Percentiles rank a stretch among this genome's conserved stretches.
Evolutionary conservation across 92 coral and sea anemone species (phyloP).

Genomic region (Palythoa heliodiscus): DNA sequence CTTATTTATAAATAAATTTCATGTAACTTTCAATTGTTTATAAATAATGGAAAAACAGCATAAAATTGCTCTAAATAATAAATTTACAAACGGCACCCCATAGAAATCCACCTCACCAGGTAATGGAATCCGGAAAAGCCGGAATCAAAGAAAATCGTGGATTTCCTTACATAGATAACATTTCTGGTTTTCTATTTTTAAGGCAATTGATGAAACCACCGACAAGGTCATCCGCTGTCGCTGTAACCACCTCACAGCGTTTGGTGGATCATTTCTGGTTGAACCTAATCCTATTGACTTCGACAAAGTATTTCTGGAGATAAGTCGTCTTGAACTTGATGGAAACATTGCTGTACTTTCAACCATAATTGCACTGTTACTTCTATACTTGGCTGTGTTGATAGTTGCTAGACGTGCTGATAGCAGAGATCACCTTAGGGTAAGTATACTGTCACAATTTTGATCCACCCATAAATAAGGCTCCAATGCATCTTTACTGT

Average conservation of each 20-base stretch:
- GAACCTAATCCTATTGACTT: slow-evolving; percentile 37
- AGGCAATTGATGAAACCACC: slow-evolving; percentile 10
- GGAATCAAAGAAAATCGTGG: background rate
- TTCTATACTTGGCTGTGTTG: slow-evolving; percentile 12
- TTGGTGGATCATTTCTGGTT: slow-evolving; percentile 31
- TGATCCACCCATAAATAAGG: too few species aligned
- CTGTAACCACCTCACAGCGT: slow-evolving; percentile 30
- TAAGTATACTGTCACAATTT: background rate
- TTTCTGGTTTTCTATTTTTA: background rate
- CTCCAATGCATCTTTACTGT: too few species aligned
- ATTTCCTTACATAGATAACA: background rate
- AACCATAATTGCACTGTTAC: slow-evolving; percentile 7
- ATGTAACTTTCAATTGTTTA: too few species aligned
- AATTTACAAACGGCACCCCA: too few species aligned
- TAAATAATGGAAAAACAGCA: too few species aligned
- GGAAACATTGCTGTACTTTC: slow-evolving; percentile 32
- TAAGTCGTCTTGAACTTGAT: slow-evolving; percentile 16
- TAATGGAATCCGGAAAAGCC: background rate
- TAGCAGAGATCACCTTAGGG: slow-evolving; percentile 14
- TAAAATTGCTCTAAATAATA: too few species aligned
- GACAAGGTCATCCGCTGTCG: slow-evolving; percentile 6
- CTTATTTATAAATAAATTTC: too few species aligned
- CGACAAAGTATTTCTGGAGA: slow-evolving; percentile 12
- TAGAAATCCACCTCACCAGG: too few species aligned
- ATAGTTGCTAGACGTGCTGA: slow-evolving; percentile 32